phyloP scores from a whole-genome alignment of 2,113 vertebrate species.

The Taxidea taxus region DNA sequence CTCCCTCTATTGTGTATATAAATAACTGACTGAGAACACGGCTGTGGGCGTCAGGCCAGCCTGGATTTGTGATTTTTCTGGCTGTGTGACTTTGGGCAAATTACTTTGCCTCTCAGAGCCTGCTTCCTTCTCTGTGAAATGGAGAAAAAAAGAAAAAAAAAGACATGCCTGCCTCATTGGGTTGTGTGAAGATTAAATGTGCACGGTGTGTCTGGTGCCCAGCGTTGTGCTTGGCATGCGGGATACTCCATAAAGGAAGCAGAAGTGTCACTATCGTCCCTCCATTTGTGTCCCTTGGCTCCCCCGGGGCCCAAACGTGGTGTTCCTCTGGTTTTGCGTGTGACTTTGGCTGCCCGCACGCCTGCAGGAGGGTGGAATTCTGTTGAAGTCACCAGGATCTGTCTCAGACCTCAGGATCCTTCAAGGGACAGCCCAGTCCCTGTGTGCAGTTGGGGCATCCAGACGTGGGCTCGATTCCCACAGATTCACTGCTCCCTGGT shows the following conservation, averaged over 20 bases:
- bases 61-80: neutral
- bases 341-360: neutral
- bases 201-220: neutral
- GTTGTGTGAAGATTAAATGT: neutral
- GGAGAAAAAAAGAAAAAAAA: neutral
- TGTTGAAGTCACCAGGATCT: neutral
- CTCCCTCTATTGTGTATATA: neutral
- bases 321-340: neutral
- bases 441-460: neutral
- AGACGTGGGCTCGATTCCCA: neutral
- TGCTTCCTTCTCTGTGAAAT: neutral
- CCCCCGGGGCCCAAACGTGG: neutral
- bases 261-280: neutral
- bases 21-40: neutral
- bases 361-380: neutral
- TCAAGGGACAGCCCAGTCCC: neutral
- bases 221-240: neutral
- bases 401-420: neutral
- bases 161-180: neutral
- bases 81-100: neutral
- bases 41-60: neutral
- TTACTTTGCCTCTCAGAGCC: constrained; percentile 15
- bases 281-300: neutral
- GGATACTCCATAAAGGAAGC: neutral
- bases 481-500: neutral